Base-by-base conservation (phyloP, 2,113 vertebrate species). In the Solenodon paradoxus region DNA sequence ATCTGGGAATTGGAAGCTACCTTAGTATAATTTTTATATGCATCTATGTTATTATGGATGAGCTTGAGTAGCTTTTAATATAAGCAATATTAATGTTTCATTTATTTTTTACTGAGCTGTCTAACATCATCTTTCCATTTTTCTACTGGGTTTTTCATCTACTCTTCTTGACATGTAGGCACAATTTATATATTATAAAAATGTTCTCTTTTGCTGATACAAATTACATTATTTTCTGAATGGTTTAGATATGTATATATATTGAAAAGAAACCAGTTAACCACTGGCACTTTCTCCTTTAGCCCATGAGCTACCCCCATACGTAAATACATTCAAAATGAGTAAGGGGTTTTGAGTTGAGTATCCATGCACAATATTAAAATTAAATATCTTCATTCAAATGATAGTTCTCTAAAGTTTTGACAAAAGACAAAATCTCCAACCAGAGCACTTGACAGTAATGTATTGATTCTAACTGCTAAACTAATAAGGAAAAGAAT, bases 171-270 rank as follows among this genome's bases (percentile, higher is more conserved):
- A 83, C 32, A 69, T 57, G 5, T 94, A 92, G n/a, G 35, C 2
- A 51, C 2, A 59, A 24, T 75, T 80, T 79, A 45, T 57, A 63
- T 68, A 57, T 68, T 94, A 88, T 9, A 74, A 45, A 80, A 80
- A 80, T 74, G 17, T 84, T 63, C 8, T 30, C 42, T 89, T 92
- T 87, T 90, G 90, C 42, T 92, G 19, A 92, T 55, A 63, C 90
- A 51, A 93, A 80, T 32, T 84, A 3, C 7, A 38, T 68, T 79
- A 92, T 71, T 64, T 81, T 93, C 51, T 53, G 57, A 61, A 63
- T 94, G 30, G 38, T 91, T n/a, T n/a, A n/a, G n/a, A n/a, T 93
- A 89, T 92, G n/a, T n/a, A n/a, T 88, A 77, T 42, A 91, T 82
- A 71, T 26, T 71, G 42, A 72, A 20, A 61, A 47, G 30, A 94